These are phyloP conservation scores for Drosophila formosana DNA, from an alignment of 2,888 invertebrate genomes.

Conservation along the genomic window DNA sequence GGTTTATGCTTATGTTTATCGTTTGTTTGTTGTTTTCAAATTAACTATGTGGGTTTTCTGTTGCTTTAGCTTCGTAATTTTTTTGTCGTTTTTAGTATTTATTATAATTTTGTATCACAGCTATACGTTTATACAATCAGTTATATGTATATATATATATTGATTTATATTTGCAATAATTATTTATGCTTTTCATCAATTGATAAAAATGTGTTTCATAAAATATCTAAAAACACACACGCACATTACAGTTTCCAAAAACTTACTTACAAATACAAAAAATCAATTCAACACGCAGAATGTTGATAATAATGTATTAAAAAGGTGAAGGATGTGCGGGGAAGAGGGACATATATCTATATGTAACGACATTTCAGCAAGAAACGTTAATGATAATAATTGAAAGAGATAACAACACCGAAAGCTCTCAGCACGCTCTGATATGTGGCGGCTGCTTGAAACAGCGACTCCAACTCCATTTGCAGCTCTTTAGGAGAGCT, in stretches of 20 bases:
- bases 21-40: conserved; percentile 30
- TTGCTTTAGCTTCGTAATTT: conserved; percentile 63
- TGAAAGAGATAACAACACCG: conserved; percentile 44
- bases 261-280: conserved; percentile 47
- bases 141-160: conserved; percentile 38
- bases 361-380: conserved; percentile 49
- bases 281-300: conserved; percentile 44
- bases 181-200: conserved; percentile 16
- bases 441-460: conserved; percentile 41
- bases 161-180: conserved; percentile 50
- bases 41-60: conserved; percentile 46
- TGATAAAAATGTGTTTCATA: conserved; percentile 33
- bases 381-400: conserved; percentile 10
- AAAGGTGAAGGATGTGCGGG: conserved; percentile 3
- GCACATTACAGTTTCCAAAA: conserved; percentile 34
- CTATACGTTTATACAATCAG: conserved; percentile 72
- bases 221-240: conserved; percentile 34
- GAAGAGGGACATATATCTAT: conserved; percentile 8
- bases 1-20: conserved; percentile 20
- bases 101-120: conserved; percentile 76
- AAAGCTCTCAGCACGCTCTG: conserved; percentile 47
- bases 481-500: conserved; percentile 91
- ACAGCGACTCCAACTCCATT: not conserved
- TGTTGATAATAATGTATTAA: conserved; percentile 50
- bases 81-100: conserved; percentile 53